phyloP scores from a whole-genome alignment of 2,797 vertebrate genomes.

The Cyclura pinguis region DNA sequence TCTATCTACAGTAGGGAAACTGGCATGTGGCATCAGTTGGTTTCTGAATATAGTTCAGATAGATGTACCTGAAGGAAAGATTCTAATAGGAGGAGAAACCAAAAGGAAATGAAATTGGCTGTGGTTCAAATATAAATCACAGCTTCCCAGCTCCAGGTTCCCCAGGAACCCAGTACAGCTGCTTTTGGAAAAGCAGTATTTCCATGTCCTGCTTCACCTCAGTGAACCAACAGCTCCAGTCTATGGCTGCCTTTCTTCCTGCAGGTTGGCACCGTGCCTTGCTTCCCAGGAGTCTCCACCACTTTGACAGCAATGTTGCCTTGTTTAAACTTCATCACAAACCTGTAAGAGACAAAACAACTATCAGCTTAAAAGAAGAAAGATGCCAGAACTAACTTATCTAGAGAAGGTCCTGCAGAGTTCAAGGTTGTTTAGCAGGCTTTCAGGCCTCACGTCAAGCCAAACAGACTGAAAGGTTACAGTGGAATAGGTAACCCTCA shows the following conservation, averaged over 20 bases:
- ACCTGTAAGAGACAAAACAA: constrained; percentile 63
- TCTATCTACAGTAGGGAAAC: background rate
- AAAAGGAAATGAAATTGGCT: background rate
- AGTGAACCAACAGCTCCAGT: constrained; percentile 77
- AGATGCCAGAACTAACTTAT: background rate
- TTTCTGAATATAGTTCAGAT: background rate
- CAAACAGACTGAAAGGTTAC: background rate
- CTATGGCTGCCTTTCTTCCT: constrained; percentile 77
- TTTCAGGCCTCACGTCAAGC: background rate
- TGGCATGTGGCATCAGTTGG: background rate
- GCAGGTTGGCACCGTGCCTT: constrained; percentile 41
- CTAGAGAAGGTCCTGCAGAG: background rate
- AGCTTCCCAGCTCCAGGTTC: background rate
- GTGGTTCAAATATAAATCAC: background rate
- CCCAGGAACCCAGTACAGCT: background rate
- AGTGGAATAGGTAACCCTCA: background rate
- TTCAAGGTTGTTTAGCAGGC: background rate
- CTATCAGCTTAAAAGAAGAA: background rate
- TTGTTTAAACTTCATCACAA: constrained; percentile 76
- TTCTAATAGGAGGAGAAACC: background rate
- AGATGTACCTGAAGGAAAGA: background rate
- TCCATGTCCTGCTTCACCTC: constrained; percentile 27
- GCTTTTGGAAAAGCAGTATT: background rate
- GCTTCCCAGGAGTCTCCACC: constrained; percentile 55
- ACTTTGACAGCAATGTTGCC: constrained; percentile 71